Percentiles rank a stretch among this genome's conserved stretches.
phyloP scores from a whole-genome alignment of 1,140 invertebrate species.

The Drosophila repleta region DNA sequence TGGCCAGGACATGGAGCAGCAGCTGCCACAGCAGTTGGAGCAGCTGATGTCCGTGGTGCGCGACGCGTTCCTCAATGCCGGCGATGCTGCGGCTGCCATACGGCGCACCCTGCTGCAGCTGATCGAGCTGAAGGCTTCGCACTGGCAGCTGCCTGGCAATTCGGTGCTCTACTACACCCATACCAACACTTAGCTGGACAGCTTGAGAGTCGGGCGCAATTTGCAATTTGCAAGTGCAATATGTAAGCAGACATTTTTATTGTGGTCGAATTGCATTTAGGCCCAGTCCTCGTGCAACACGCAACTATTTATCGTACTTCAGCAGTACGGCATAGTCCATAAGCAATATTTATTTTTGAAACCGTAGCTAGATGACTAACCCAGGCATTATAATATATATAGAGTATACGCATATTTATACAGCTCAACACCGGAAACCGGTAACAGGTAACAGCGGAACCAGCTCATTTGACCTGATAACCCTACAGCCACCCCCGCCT shows the following conservation, averaged over 20 bases:
- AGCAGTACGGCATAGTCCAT: constrained; percentile 53
- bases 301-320: constrained; percentile 68
- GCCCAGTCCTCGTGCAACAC: constrained; percentile 55
- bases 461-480: constrained; percentile 10
- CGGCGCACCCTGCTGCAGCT: constrained; percentile 93
- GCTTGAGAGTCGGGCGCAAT: constrained; percentile 49
- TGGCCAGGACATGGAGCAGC: constrained; percentile 92
- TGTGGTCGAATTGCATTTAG: constrained; percentile 77
- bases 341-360: constrained; percentile 75
- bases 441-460: background rate
- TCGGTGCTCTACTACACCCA: constrained; percentile 96
- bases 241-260: constrained; percentile 48
- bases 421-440: background rate
- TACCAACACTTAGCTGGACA: constrained; percentile 75
- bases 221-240: constrained; percentile 48
- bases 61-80: constrained; percentile 92
- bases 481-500: background rate
- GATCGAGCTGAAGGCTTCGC: constrained; percentile 93
- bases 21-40: constrained; percentile 91
- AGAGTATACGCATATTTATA: constrained; percentile 12
- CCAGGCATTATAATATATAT: constrained; percentile 34
- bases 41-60: constrained; percentile 90
- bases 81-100: constrained; percentile 87
- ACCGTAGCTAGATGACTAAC: constrained; percentile 65
- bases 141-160: constrained; percentile 94